A percentile compares a stretch with the other conserved stretches of the same genome.
Evolutionary conservation across 2,888 invertebrate genomes (phyloP).

Genomic region (Xestobium rufovillosum): DNA sequence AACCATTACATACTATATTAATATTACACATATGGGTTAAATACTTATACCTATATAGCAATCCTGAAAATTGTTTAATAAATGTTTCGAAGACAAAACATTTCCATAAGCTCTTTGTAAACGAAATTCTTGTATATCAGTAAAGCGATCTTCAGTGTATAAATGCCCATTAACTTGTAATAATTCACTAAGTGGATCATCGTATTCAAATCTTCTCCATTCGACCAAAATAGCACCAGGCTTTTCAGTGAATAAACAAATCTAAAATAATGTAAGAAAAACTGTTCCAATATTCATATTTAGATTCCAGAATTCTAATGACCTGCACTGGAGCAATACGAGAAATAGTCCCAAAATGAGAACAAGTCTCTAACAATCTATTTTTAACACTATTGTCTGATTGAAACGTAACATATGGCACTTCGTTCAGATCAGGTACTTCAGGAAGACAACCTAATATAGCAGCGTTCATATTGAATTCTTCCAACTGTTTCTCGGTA

Average conservation of each 20-base stretch:
- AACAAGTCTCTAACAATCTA: slow-evolving; percentile 29
- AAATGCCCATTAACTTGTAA: too few species aligned
- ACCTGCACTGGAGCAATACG: slow-evolving; percentile 38
- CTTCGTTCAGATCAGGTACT: slow-evolving; percentile 49
- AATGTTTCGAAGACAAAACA: slow-evolving; percentile 31
- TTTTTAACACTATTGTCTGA: slow-evolving; percentile 35
- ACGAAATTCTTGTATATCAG: slow-evolving; percentile 43
- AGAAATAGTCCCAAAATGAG: slow-evolving; percentile 33
- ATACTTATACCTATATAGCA: slow-evolving; percentile 40
- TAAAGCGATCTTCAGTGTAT: slow-evolving; percentile 38
- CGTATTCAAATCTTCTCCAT: slow-evolving; percentile 48
- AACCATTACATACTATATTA: slow-evolving; percentile 6
- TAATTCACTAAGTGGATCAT: too few species aligned
- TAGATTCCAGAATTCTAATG: slow-evolving; percentile 12
- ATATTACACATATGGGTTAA: slow-evolving; percentile 6
- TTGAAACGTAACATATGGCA: slow-evolving; percentile 48
- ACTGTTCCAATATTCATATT: slow-evolving; percentile 1
- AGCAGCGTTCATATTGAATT: slow-evolving; percentile 31
- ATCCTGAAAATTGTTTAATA: slow-evolving; percentile 36
- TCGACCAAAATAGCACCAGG: slow-evolving; percentile 49
- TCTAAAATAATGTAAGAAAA: slow-evolving; percentile 37
- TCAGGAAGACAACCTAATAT: slow-evolving; percentile 47
- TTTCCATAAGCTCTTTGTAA: slow-evolving; percentile 44
- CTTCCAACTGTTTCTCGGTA: too few species aligned
- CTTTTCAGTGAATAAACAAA: slow-evolving; percentile 44